These are phyloP conservation scores for Chaenocephalus aceratus DNA, from an alignment of 2,113 vertebrate species.

Conservation along the genomic window DNA sequence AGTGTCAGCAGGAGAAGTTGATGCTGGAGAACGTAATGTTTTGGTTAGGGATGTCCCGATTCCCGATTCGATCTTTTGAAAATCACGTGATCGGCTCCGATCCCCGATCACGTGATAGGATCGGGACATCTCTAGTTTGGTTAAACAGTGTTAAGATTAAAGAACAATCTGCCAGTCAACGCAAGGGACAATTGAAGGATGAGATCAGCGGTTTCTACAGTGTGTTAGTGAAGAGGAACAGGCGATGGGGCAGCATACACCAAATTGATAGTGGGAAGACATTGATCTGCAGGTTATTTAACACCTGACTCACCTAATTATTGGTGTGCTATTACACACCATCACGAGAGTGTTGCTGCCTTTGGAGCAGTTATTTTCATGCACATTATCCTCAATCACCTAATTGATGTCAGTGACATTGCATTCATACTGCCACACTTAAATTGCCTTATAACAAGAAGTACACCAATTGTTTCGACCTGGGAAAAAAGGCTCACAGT, in stretches of 20 bases:
- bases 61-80: too few relatives aligned
- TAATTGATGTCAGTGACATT: slow-evolving; percentile 11
- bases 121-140: too few relatives aligned
- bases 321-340: slow-evolving; percentile 14
- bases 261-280: slow-evolving; percentile 15
- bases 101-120: too few relatives aligned
- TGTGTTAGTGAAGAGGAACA: not conserved
- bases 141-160: not conserved
- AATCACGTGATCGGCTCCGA: too few relatives aligned
- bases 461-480: not conserved
- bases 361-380: not conserved
- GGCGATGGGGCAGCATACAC: not conserved
- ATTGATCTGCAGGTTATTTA: slow-evolving; percentile 48
- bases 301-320: slow-evolving; percentile 42
- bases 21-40: not conserved
- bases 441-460: slow-evolving; percentile 2
- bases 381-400: slow-evolving; percentile 19
- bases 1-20: not conserved
- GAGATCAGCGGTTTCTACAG: not conserved
- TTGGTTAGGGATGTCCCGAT: too few relatives aligned
- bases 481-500: not conserved
- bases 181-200: not conserved
- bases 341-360: not conserved
- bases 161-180: not conserved
- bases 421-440: not conserved